A percentile compares a stretch with the other conserved stretches of the same genome.
Evolutionary conservation across 2,797 vertebrate species (phyloP).

Genomic region (Channa striata): DNA sequence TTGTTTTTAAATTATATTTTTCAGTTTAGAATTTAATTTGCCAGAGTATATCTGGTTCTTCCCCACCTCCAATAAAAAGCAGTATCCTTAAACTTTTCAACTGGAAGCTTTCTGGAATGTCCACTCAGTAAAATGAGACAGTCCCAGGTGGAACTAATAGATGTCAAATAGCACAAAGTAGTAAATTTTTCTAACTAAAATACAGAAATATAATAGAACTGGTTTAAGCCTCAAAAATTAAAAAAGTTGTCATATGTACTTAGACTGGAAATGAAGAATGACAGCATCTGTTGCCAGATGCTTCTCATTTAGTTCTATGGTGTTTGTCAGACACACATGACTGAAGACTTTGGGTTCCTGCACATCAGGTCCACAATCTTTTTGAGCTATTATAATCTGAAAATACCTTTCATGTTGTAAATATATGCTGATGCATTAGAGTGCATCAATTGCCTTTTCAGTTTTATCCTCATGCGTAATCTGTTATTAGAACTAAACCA

Average conservation of each 20-base stretch:
- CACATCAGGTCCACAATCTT: constrained; percentile 3
- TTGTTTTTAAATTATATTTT: not conserved
- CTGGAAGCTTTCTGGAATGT: not conserved
- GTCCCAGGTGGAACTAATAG: not conserved
- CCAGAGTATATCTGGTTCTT: not conserved
- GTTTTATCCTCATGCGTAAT: constrained; percentile 14
- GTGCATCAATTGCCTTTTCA: constrained; percentile 10
- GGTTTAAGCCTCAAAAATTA: not conserved
- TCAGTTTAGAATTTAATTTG: not conserved
- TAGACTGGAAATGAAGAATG: not conserved
- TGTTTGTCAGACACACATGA: not conserved
- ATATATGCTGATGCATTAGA: constrained; percentile 1
- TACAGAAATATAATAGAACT: not conserved
- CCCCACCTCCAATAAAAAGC: not conserved
- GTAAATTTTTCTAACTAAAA: not conserved
- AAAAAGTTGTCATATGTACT: not conserved
- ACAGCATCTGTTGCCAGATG: not conserved
- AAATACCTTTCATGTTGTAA: not conserved
- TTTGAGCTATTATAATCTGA: not conserved
- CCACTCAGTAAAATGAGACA: not conserved
- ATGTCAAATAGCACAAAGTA: not conserved
- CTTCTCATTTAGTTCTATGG: not conserved
- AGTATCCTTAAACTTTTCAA: not conserved
- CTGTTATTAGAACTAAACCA: constrained; percentile 18
- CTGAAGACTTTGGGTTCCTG: not conserved